A percentile compares a stretch with the other conserved stretches of the same genome.
phyloP scores from a whole-genome alignment of 1,140 invertebrate species.

The Neodiprion pinetum region DNA sequence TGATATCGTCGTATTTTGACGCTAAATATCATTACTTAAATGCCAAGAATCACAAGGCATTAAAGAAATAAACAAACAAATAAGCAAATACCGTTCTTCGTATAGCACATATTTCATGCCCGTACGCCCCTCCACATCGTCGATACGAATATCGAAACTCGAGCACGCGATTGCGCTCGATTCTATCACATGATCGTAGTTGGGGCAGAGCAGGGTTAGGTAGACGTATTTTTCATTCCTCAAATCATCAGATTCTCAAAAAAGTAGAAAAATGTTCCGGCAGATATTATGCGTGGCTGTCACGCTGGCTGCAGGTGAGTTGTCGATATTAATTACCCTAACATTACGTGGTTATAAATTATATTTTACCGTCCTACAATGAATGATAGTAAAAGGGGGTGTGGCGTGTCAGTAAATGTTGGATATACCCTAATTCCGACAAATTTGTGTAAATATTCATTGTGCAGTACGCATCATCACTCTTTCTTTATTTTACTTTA shows the following conservation, averaged over 20 bases:
- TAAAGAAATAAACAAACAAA: too few relatives aligned
- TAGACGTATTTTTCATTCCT: constrained; percentile 5
- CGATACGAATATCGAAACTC: constrained; percentile 20
- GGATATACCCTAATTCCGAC: constrained; percentile 23
- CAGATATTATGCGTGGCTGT: constrained; percentile 18
- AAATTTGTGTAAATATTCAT: constrained; percentile 13
- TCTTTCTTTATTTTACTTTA: constrained; percentile 5
- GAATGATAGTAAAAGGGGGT: constrained; percentile 21
- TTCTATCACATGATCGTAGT: constrained; percentile 31
- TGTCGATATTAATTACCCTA: not conserved
- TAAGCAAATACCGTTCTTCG: too few relatives aligned
- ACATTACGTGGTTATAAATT: constrained; percentile 1
- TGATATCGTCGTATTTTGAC: too few relatives aligned
- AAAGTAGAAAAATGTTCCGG: constrained; percentile 26
- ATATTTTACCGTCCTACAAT: not conserved
- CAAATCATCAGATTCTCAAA: not conserved
- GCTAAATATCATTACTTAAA: too few relatives aligned
- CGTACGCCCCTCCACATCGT: not conserved
- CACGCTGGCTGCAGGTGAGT: constrained; percentile 25
- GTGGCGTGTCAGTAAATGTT: constrained; percentile 9
- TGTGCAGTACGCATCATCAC: not conserved
- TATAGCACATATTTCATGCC: too few relatives aligned
- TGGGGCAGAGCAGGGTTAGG: constrained; percentile 24
- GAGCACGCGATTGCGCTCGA: not conserved
- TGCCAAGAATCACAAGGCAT: too few relatives aligned